Conservation (phyloP, 35 echinoderm and acorn worm genomes). For the Holothuria glaberrima region DNA sequence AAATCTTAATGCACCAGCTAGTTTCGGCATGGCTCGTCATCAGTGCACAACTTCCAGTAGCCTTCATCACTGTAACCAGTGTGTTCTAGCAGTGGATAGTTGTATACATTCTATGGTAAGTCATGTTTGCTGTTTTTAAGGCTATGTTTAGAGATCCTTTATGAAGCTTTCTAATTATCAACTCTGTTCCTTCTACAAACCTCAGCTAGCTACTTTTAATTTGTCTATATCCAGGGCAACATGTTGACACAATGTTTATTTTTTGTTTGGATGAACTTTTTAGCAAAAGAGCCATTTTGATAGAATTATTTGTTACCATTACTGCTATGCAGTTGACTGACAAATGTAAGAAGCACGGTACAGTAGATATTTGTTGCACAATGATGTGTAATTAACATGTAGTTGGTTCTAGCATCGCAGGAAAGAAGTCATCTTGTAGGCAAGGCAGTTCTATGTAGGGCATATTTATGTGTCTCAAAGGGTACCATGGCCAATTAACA, state of each 20-base stretch:
- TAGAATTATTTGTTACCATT: not conserved
- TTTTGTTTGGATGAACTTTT: not conserved
- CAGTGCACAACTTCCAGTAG: not conserved
- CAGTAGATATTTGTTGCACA: no score
- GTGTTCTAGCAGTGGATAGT: constrained; percentile 1
- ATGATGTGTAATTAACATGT: no score
- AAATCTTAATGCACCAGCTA: constrained; percentile 41
- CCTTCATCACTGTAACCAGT: constrained; percentile 12
- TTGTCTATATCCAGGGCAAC: not conserved
- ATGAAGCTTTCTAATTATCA: constrained; percentile 1
- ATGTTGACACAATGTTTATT: not conserved
- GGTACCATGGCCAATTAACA: no score
- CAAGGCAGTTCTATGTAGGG: no score
- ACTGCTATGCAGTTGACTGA: not conserved
- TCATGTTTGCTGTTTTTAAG: not conserved
- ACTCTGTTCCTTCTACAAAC: not conserved
- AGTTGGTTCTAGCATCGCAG: no score
- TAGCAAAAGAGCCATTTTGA: not conserved
- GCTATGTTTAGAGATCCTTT: not conserved
- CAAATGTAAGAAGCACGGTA: no score
- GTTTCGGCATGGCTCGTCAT: constrained; percentile 20
- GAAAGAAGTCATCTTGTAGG: no score
- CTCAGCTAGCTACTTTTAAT: not conserved
- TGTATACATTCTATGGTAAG: constrained; percentile 43
- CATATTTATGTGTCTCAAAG: no score